Evolutionary conservation across 1,140 invertebrate species (phyloP), one percentile per base, ranked within the genome.

Genomic region (Teleogryllus occipitalis): DNA sequence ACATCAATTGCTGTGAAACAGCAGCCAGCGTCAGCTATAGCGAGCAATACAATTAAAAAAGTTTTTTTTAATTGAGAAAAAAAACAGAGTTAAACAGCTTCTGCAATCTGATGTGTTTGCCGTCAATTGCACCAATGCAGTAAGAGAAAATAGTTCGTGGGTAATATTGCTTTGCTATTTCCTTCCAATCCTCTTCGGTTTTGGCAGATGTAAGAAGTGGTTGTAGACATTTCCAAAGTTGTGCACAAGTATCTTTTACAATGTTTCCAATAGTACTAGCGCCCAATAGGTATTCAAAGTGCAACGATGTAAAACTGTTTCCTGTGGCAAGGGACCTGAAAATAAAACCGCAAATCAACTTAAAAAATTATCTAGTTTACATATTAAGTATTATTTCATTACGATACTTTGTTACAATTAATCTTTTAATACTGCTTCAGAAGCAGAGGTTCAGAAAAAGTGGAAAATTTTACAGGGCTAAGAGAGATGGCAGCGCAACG

Each of bases 41-140:
- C 86, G 79, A 86, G 82, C 73, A 88, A 82, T 76, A 88, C 84
- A 12, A 87, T 83, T 18, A 83, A 84, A 79, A 83, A 85, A 80
- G 83, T 21, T 82, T 7, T 78, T 82, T 83, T 76, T 84, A 85
- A 80, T 85, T 85, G 49, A 82, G 84, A 82, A 81, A 83, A 75
- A 83, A 80, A 12, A 84, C 84, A 81, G 85, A 84, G 77, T 81
- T 76, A 22, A 8, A 15, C 14, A 82, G 82, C 1, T 49, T 47
- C 74, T 48, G 18, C 54, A 86, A 82, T 18, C 78, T 39, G 12
- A 86, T 74, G 76, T 86, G 85, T 76, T 85, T 86, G 6, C 84
- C 83, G 78, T 86, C 84, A 8, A 86, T 77, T 15, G 83, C 82
- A 8, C 82, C 84, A 8, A 80, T 21, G 54, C 74, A 80, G 54